Percentiles rank a stretch among this genome's conserved stretches.
Conservation (phyloP, 2,888 invertebrate species). For the Eristalis tenax region DNA sequence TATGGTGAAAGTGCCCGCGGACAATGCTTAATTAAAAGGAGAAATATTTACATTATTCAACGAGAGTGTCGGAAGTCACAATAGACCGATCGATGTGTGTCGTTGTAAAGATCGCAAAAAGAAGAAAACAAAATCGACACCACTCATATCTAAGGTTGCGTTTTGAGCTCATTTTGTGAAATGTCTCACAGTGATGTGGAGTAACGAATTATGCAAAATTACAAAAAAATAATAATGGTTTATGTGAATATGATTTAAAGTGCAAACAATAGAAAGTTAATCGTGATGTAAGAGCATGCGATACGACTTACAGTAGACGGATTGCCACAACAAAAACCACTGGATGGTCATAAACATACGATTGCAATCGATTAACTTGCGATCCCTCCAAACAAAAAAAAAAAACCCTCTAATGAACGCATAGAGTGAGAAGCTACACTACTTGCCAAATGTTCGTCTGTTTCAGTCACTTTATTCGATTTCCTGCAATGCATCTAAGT, state of each 20-base stretch:
- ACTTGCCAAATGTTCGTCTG: too few relatives aligned
- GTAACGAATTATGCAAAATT: slow-evolving; percentile 36
- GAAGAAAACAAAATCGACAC: background rate
- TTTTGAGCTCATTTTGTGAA: slow-evolving; percentile 7
- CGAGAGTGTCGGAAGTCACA: slow-evolving; percentile 8
- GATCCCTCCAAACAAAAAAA: too few relatives aligned
- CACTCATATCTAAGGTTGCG: background rate
- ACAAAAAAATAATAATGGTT: slow-evolving; percentile 3
- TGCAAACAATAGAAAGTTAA: slow-evolving; percentile 39
- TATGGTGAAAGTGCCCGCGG: slow-evolving; percentile 16
- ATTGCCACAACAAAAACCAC: slow-evolving; percentile 1
- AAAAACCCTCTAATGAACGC: background rate
- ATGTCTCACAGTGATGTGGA: slow-evolving; percentile 4
- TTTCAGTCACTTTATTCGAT: too few relatives aligned
- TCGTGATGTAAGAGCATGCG: slow-evolving; percentile 28
- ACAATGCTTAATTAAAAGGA: slow-evolving; percentile 33
- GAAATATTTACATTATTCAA: slow-evolving; percentile 21
- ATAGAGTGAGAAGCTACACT: background rate
- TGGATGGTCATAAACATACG: background rate
- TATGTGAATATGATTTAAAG: slow-evolving; percentile 28
- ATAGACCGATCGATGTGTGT: slow-evolving; percentile 11
- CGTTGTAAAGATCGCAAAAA: slow-evolving; percentile 4
- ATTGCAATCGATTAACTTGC: background rate
- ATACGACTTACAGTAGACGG: background rate
- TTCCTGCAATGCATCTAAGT: too few relatives aligned